phyloP scores from a whole-genome alignment of 92 coral and sea anemone species.

The Epizoanthus stellaris region DNA sequence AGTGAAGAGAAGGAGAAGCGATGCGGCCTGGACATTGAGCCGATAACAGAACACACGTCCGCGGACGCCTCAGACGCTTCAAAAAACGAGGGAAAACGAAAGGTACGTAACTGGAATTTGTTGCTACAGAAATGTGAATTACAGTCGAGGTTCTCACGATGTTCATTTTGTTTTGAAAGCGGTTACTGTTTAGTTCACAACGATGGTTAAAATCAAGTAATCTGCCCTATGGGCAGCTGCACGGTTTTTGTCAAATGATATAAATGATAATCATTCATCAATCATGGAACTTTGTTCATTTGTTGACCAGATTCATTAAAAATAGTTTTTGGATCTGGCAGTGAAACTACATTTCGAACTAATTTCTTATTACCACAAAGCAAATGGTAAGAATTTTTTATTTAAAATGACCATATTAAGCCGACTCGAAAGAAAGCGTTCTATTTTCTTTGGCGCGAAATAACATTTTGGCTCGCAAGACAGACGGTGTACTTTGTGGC shows the following conservation, averaged over 20 bases:
- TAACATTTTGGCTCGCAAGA: not conserved
- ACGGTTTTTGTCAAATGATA: constrained; percentile 13
- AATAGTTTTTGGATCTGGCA: constrained; percentile 21
- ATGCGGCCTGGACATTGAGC: not conserved
- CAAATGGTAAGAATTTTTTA: not conserved
- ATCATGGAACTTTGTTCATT: constrained; percentile 18
- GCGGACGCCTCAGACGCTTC: constrained; percentile 22
- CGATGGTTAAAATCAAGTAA: constrained; percentile 24
- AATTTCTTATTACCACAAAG: not conserved
- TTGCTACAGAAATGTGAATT: not conserved
- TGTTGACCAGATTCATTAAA: constrained; percentile 21
- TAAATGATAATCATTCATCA: constrained; percentile 24
- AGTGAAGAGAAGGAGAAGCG: constrained; percentile 21
- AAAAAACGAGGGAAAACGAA: constrained; percentile 27
- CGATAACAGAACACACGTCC: constrained; percentile 13
- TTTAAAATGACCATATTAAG: not conserved
- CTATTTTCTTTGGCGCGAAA: constrained; percentile 30
- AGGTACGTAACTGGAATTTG: constrained; percentile 10
- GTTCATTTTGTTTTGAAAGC: not conserved
- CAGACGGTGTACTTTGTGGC: not conserved
- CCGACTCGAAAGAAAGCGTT: not conserved
- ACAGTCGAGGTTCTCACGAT: not conserved
- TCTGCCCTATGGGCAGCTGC: constrained; percentile 35
- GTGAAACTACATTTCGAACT: constrained; percentile 17
- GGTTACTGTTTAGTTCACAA: not conserved